Evolutionary conservation across 2,888 invertebrate species (phyloP).

Genomic region (Tachina grossa): DNA sequence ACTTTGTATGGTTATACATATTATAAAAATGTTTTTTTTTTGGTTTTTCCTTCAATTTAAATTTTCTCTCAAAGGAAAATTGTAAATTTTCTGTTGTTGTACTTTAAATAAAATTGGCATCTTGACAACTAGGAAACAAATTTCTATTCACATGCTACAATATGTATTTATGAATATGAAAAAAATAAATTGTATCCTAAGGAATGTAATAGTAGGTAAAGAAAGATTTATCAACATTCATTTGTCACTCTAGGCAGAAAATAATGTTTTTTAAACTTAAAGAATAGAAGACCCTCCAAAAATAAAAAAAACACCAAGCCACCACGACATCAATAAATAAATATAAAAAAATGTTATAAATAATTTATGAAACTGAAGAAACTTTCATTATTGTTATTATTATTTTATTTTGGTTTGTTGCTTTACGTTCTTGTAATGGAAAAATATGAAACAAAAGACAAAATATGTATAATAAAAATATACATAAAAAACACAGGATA

Average conservation of each 20-base stretch:
- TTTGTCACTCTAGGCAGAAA: constrained; percentile 22
- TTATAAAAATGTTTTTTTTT: too few relatives aligned
- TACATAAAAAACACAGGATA: background rate
- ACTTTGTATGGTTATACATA: too few relatives aligned
- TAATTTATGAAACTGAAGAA: constrained; percentile 57
- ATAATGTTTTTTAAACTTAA: constrained; percentile 15
- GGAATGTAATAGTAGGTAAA: constrained; percentile 1
- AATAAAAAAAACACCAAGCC: background rate
- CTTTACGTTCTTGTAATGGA: constrained; percentile 25
- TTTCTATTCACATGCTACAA: background rate
- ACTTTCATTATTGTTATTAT: constrained; percentile 34
- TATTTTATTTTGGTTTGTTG: constrained; percentile 23
- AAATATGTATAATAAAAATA: background rate
- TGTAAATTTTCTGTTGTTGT: too few relatives aligned
- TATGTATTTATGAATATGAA: background rate
- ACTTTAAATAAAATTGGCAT: background rate
- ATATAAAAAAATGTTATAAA: constrained; percentile 20
- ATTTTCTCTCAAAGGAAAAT: too few relatives aligned
- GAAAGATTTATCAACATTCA: constrained; percentile 30
- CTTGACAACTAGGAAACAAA: constrained; percentile 1
- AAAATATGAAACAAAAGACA: constrained; percentile 27
- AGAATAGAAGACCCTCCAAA: background rate
- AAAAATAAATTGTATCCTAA: constrained; percentile 7
- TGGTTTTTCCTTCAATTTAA: too few relatives aligned
- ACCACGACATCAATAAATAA: constrained; percentile 20